Evolutionary conservation across 2,888 invertebrate species (phyloP).

Genomic region (Megalurothrips usitatus): DNA sequence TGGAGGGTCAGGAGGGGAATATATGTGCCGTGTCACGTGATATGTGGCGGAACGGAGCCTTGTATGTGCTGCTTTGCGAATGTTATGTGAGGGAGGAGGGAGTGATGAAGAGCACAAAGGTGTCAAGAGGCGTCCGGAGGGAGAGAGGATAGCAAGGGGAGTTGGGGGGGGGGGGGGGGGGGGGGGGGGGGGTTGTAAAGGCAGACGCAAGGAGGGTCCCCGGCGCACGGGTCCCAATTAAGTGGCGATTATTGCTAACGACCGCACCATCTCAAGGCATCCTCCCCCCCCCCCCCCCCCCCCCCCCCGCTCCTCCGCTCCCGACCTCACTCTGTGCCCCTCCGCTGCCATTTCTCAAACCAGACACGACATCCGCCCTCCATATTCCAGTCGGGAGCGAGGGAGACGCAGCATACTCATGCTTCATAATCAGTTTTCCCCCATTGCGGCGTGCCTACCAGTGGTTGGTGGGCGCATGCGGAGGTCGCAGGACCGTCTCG

Average conservation of each 20-base stretch:
- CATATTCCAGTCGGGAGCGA: too few relatives aligned
- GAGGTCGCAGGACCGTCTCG: too few relatives aligned
- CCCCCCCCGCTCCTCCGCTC: not conserved
- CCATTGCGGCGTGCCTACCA: too few relatives aligned
- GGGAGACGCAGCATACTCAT: too few relatives aligned
- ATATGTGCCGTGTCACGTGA: too few relatives aligned
- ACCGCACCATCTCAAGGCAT: not conserved
- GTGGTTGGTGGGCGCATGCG: too few relatives aligned
- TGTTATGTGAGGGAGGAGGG: not conserved
- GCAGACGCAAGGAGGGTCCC: not conserved
- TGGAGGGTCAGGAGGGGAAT: too few relatives aligned
- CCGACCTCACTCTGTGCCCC: not conserved
- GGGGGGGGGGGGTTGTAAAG: not conserved
- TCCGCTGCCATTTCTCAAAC: too few relatives aligned
- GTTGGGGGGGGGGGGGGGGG: not conserved
- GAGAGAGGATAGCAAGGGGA: not conserved
- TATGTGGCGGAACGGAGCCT: not conserved
- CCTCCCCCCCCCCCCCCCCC: not conserved
- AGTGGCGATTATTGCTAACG: conserved; percentile 22
- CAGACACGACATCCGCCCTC: too few relatives aligned
- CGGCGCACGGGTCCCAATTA: not conserved
- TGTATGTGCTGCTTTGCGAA: not conserved
- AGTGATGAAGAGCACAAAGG: not conserved
- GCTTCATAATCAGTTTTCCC: too few relatives aligned
- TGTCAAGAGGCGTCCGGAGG: not conserved